Conservation (phyloP, 2,113 vertebrate species). For the Notarius lentiginosus region DNA sequence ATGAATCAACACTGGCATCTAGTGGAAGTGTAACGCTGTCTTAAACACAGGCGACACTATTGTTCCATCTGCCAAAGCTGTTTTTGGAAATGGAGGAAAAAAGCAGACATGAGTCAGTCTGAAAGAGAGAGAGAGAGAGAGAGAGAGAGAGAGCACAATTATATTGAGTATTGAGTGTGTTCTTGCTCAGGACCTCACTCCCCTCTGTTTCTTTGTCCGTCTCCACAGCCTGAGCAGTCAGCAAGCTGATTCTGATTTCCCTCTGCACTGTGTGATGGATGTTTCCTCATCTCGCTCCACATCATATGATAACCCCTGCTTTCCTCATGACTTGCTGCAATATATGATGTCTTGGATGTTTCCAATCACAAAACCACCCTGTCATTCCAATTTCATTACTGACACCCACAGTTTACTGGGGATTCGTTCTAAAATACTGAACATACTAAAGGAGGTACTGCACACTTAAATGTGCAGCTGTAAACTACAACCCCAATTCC, state of each 20-base stretch:
- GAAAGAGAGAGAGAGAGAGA: neutral
- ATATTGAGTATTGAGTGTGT: conserved; percentile 4
- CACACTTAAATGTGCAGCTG: no score
- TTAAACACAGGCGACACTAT: neutral
- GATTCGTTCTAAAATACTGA: neutral
- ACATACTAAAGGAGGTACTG: neutral
- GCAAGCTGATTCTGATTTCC: conserved; percentile 3
- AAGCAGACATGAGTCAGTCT: neutral
- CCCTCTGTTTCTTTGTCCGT: conserved; percentile 19
- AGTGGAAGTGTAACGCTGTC: conserved; percentile 48
- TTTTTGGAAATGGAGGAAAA: neutral
- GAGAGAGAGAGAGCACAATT: neutral
- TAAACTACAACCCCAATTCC: no score
- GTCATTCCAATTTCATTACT: neutral
- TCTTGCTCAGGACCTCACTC: conserved; percentile 16
- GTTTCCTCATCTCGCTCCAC: conserved; percentile 56
- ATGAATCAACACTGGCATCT: conserved; percentile 64
- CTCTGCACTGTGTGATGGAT: conserved; percentile 55
- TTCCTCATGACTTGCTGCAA: neutral
- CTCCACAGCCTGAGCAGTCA: conserved; percentile 28
- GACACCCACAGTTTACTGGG: neutral
- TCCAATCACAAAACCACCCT: neutral
- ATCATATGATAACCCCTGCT: conserved; percentile 20
- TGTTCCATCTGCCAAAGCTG: neutral
- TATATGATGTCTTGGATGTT: neutral